These are phyloP conservation scores for Metaphire vulgaris DNA, from an alignment of 1,140 invertebrate species.

Conservation along the genomic window DNA sequence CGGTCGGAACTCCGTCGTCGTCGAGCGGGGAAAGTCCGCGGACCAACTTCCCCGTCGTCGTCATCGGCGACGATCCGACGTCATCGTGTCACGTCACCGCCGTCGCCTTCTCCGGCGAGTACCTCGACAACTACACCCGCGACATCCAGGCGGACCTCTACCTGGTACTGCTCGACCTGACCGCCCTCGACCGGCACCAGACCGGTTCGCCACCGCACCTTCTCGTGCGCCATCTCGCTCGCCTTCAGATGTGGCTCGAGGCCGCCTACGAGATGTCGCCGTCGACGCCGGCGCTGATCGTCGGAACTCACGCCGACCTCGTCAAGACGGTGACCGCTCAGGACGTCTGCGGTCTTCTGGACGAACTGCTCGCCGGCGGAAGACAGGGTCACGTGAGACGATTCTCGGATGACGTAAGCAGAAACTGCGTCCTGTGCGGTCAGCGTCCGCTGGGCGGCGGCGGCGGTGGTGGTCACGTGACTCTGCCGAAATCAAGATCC, in stretches of 20 bases:
- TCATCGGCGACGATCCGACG: neutral
- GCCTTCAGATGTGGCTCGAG: conserved; percentile 26
- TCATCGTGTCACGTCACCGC: conserved; percentile 11
- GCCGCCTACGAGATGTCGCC: conserved; percentile 24
- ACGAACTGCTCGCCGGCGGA: conserved; percentile 14
- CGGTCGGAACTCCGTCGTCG: neutral
- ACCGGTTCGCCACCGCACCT: conserved; percentile 28
- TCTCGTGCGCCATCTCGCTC: conserved; percentile 17
- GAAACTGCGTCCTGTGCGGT: conserved; percentile 18
- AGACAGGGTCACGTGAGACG: conserved; percentile 5
- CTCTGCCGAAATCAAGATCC: conserved; percentile 22
- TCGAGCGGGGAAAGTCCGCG: neutral
- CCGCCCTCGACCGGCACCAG: conserved; percentile 23
- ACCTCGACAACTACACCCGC: conserved; percentile 16
- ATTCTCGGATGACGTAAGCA: conserved; percentile 7
- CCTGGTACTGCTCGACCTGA: conserved; percentile 24
- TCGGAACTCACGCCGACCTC: conserved; percentile 25
- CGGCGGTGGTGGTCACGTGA: conserved; percentile 3
- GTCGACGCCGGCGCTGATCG: conserved; percentile 18
- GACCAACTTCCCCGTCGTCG: neutral
- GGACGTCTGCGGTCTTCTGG: conserved; percentile 17
- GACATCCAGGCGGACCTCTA: conserved; percentile 18
- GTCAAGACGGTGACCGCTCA: conserved; percentile 22
- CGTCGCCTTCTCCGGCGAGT: conserved; percentile 19
- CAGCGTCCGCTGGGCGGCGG: neutral